Evolutionary conservation across 2,888 invertebrate genomes (phyloP), one percentile per base, ranked within the genome.

Genomic region (Hydrotaea cyrtoneurina): DNA sequence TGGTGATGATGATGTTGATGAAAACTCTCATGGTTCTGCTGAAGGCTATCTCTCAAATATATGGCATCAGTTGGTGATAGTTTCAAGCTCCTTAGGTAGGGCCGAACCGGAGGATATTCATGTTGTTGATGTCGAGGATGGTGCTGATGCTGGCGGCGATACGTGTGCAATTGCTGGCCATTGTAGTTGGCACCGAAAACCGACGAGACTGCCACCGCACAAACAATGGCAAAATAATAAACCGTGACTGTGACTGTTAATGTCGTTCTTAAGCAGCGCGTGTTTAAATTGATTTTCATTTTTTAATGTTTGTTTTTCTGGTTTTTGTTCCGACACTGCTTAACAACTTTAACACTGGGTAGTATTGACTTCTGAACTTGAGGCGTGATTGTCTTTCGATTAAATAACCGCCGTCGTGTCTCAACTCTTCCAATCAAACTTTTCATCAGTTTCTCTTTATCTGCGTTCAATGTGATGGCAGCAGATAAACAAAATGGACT

Each of bases 261-360:
- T 11, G 46, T 76, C 17, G 55, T 21, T 36, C 19, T 50, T 21
- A 72, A 78, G 43, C 62, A 8, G 43, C n/a, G 53, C 11, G 53
- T 62, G 59, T 43, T 59, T 8, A 31, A 71, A 46, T 78, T 71
- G 2, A 74, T 53, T 36, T 78, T 75, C 62, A 78, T 84, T 57
- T 39, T 23, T 53, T 0, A 15, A 43, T 62, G 10, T 26, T 36
- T 46, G 5, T 26, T 8, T 55, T 53, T 36, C 0, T n/a, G n/a
- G n/a, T n/a, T n/a, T 71, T 66, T 31, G 23, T 31, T 72, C 5
- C 50, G 11, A 46, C 23, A 46, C 7, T 57, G 31, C 75, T 64
- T 78, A 72, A 57, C 26, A 50, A 64, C 84, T 64, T 76, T 15
- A 75, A 75, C 81, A 78, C 81, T 76, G 84, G 81, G 78, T 76